Base-by-base conservation (phyloP, 1,140 invertebrate species). In the Panagrolaimus sp. region DNA sequence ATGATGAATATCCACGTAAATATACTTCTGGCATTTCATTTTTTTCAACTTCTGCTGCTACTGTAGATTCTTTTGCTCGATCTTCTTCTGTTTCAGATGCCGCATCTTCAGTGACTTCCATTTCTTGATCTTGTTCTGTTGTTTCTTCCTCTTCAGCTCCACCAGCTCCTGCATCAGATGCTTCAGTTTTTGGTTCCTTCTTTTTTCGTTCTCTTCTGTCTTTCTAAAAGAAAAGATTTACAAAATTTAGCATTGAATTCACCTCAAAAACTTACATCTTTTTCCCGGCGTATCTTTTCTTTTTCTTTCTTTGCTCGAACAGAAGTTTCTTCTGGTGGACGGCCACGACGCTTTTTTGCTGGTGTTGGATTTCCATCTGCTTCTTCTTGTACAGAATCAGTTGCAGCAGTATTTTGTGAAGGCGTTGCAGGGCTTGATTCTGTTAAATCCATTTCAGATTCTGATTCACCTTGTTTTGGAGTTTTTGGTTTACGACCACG, bases 1-100 rank as follows among this genome's bases (percentile, higher is more conserved):
- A 74, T 8, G 81, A 67, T 1, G 76, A 70, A 48, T 68, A 78
- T 16, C 23, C 38, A 23, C 51, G 51, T 11, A 57, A 9, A 20
- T 57, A 20, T 11, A 57, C 20, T 11, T 57, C 51, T 20, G 51
- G 45, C 14, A 13, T 1, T 73, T 38, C 42, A 38, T 53, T 27
- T 38, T 38, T 38, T 38, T 2, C 31, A 4, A 7, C 2, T 38
- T 38, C 31, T 4, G 31, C 31, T 4, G 31, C 31, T n/a, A n/a
- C n/a, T 2, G 31, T 38, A 48, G 70, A 13, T 23, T 31, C 11
- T 7, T 62, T 66, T 70, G 51, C 31, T 11, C 13, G n/a, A 27
- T 53, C 27, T 13, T 42, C 45, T 48, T 14, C 31, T 9, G 14
- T 62, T 45, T 65, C 75, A 5, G 25, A 48, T 42, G 67, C 47